Evolutionary conservation across 2,113 vertebrate genomes (phyloP), one percentile per base, ranked within the genome.

Genomic region (Potamarius usumacintae): DNA sequence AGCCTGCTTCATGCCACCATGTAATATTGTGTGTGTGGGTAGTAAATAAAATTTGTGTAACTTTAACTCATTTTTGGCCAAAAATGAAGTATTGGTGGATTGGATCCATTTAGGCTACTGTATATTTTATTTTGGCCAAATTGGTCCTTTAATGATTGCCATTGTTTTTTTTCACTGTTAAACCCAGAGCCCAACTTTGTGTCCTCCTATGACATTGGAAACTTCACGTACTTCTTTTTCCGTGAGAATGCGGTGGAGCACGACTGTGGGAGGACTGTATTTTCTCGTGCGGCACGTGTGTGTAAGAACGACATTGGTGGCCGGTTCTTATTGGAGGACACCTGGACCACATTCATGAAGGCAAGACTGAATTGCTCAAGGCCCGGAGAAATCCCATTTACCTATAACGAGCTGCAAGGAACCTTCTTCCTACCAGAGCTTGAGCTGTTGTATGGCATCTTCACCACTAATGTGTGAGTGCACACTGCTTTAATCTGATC

Each of bases 301-400:
- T 99, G 98, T 90, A 99, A 99, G 92, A 99, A 99, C 0, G 98
- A 99, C 92, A 96, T 99, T 0, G 98, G 98, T 0, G 98, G 98
- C 0, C 97, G 98, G 1, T 99, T 99, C 72, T 95, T 99, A 55
- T 93, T 99, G 86, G 98, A 99, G 88, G 98, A 99, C 89, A 99
- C 98, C 0, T 99, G 98, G 98, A 99, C 98, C 86, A 99, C 98
- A 0, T 99, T 99, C 93, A 99, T 99, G 98, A 99, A 99, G 92
- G 97, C 98, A 15, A 94, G 98, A 4, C 94, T 99, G 20, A 99
- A 99, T 94, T 99, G 98, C 90, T 99, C 98, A 50, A 95, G 97
- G 9, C 97, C 98, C 0, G 98, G 98, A 4, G 98, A 99, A 93
- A 97, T 99, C 91, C 98, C 98, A 0, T 99, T 99, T 91, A 97